Evolutionary conservation across 2,888 invertebrate species (phyloP).

Genomic region (Isoperla grammatica): DNA sequence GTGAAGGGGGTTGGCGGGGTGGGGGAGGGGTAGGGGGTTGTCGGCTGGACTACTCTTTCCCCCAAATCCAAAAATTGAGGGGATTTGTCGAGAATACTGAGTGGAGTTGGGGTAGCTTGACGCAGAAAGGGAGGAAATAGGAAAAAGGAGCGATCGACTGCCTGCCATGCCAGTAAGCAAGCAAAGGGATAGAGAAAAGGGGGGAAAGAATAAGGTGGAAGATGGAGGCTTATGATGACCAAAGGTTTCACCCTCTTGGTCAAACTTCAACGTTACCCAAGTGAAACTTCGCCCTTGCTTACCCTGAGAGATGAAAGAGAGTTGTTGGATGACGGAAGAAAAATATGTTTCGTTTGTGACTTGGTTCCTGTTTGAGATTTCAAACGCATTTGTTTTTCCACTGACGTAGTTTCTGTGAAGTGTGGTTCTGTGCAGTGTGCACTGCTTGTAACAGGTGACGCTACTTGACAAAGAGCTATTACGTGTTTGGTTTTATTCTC

Average conservation of each 20-base stretch:
- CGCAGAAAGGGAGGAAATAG: background rate
- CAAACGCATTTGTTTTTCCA: too few relatives aligned
- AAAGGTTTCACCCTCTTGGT: slow-evolving; percentile 21
- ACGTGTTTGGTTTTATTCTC: too few relatives aligned
- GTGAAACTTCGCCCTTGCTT: background rate
- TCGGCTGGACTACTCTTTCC: slow-evolving; percentile 19
- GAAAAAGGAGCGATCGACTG: slow-evolving; percentile 5
- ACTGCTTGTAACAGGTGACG: too few relatives aligned
- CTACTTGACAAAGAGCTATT: too few relatives aligned
- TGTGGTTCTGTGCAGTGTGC: too few relatives aligned
- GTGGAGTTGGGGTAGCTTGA: slow-evolving; percentile 16
- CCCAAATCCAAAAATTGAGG: slow-evolving; percentile 27
- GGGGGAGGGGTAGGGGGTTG: slow-evolving; percentile 3
- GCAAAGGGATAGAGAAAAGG: slow-evolving; percentile 11
- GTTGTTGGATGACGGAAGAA: too few relatives aligned
- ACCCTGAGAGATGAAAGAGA: too few relatives aligned
- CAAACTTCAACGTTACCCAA: slow-evolving; percentile 22
- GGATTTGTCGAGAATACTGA: slow-evolving; percentile 26
- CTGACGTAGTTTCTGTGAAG: too few relatives aligned
- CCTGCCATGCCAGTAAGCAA: background rate
- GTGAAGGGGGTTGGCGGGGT: background rate
- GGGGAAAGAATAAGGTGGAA: background rate
- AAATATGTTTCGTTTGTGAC: too few relatives aligned
- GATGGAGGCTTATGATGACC: slow-evolving; percentile 24
- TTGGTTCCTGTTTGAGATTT: too few relatives aligned